Conservation (phyloP, 2,113 vertebrate genomes). For the Syngnathus typhle region DNA sequence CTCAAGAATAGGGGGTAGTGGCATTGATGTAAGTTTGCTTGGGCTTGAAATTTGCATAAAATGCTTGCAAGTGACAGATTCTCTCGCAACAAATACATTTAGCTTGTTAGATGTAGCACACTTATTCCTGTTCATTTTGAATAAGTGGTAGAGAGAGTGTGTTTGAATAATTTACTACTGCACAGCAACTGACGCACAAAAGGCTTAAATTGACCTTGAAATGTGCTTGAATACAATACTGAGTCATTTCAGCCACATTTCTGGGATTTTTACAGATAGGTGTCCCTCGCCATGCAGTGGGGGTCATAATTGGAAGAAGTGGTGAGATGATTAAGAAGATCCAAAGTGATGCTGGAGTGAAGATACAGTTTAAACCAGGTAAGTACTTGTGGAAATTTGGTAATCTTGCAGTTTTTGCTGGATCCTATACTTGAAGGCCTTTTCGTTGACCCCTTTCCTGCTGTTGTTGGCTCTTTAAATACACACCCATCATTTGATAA, state of each 20-base stretch:
- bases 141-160: background rate
- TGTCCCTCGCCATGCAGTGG: constrained; percentile 86
- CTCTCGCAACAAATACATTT: background rate
- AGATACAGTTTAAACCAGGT: constrained; percentile 95
- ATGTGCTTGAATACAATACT: background rate
- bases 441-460: too few species aligned
- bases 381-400: background rate
- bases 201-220: background rate
- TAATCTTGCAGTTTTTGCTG: background rate
- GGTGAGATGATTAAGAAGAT: constrained; percentile 97
- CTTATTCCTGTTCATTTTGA: background rate
- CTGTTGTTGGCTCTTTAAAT: background rate
- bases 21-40: constrained; percentile 62
- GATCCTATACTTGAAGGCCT: too few species aligned
- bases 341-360: constrained; percentile 85
- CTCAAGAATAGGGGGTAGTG: constrained; percentile 74
- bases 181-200: background rate
- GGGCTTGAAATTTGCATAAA: background rate
- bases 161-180: background rate
- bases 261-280: constrained; percentile 71
- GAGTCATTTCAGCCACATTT: background rate
- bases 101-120: background rate
- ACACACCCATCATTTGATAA: background rate
- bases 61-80: background rate
- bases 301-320: constrained; percentile 84